phyloP scores from a whole-genome alignment of 2,888 invertebrate species.

The Diarsia mendica region DNA sequence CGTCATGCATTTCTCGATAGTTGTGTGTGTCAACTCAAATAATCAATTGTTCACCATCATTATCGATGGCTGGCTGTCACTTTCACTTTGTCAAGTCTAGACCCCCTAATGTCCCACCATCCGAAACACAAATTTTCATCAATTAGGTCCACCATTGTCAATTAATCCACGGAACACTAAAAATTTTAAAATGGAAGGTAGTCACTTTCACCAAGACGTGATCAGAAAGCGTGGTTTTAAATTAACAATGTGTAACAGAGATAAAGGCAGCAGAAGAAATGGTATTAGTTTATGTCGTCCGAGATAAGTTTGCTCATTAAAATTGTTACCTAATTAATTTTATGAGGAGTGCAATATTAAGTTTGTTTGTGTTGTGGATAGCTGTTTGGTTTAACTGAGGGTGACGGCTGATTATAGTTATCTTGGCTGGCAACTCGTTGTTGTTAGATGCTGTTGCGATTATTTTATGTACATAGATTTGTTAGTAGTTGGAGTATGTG shows the following conservation, averaged over 20 bases:
- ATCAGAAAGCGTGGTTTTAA: constrained; percentile 87
- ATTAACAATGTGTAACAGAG: constrained; percentile 86
- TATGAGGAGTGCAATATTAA: constrained; percentile 27
- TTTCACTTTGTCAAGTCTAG: not conserved
- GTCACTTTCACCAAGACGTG: constrained; percentile 78
- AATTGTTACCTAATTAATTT: constrained; percentile 68
- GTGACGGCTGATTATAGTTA: constrained; percentile 28
- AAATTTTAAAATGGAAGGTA: constrained; percentile 65
- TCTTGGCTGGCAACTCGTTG: constrained; percentile 23
- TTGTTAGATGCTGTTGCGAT: constrained; percentile 2
- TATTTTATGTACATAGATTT: not conserved
- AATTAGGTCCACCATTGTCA: constrained; percentile 25
- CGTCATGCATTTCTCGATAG: not conserved
- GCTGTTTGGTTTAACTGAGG: constrained; percentile 35
- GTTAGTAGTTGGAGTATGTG: not conserved
- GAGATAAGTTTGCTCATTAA: constrained; percentile 74
- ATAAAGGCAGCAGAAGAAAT: constrained; percentile 67
- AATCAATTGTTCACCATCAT: not conserved
- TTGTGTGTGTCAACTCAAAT: not conserved
- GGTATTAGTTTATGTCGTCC: constrained; percentile 69
- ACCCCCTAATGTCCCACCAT: not conserved
- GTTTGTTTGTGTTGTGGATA: constrained; percentile 36
- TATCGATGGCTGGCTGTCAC: not conserved
- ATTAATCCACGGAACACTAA: constrained; percentile 60
- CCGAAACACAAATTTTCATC: constrained; percentile 4